Conservation (phyloP, 2,797 vertebrate genomes). For the Tapirus indicus region DNA sequence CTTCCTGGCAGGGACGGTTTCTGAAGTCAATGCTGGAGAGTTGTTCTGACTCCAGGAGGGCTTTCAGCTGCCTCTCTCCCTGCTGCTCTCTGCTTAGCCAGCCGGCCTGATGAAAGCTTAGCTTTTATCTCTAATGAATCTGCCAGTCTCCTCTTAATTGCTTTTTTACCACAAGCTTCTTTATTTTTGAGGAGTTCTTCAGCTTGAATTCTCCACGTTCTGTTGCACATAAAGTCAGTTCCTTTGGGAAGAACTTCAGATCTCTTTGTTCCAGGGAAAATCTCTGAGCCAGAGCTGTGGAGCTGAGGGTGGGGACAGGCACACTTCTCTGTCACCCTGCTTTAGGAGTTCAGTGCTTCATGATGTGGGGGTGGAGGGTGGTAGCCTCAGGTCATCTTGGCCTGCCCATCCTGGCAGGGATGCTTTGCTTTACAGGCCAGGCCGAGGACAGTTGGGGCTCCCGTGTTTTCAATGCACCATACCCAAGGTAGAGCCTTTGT, state of each 20-base stretch:
- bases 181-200: neutral
- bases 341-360: neutral
- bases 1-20: neutral
- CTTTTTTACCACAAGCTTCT: neutral
- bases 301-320: neutral
- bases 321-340: neutral
- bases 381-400: neutral
- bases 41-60: neutral
- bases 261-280: neutral
- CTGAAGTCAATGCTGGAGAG: neutral
- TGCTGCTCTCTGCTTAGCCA: neutral
- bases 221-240: neutral
- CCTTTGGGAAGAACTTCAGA: neutral
- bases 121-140: neutral
- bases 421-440: neutral
- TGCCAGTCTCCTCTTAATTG: neutral
- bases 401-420: neutral
- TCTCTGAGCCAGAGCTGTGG: neutral
- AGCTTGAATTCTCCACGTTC: neutral
- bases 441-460: neutral
- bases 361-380: neutral
- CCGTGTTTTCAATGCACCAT: neutral
- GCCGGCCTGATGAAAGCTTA: neutral
- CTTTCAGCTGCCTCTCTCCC: neutral
- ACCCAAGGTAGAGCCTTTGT: neutral